phyloP scores from a whole-genome alignment of 2,888 invertebrate genomes.

The Ariolimax columbianus region DNA sequence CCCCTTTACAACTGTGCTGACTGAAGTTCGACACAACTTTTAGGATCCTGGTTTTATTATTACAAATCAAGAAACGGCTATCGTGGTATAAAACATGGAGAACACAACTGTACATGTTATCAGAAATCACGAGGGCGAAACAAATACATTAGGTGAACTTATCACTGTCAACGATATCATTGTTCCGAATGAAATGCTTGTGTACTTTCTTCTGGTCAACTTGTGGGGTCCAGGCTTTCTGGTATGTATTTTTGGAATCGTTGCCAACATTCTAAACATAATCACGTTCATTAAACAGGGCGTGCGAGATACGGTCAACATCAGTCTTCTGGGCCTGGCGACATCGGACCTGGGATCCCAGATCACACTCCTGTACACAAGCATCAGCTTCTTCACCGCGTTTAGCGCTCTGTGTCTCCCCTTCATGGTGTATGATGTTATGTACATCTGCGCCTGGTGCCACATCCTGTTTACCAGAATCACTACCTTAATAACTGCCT shows the following conservation, averaged over 20 bases:
- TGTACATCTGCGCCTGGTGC: slow-evolving; percentile 9
- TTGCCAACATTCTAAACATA: slow-evolving; percentile 21
- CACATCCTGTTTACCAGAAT: slow-evolving; percentile 12
- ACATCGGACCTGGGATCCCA: slow-evolving; percentile 7
- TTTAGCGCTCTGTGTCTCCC: not conserved
- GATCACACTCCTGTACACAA: not conserved
- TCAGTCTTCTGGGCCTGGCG: slow-evolving; percentile 16
- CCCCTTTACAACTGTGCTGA: too few species aligned
- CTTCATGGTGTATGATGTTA: not conserved
- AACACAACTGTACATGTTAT: too few species aligned
- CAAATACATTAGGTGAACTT: too few species aligned
- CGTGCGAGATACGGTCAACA: slow-evolving; percentile 4
- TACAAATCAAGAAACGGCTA: too few species aligned
- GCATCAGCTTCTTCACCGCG: not conserved
- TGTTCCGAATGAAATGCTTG: not conserved
- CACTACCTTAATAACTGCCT: slow-evolving; percentile 19
- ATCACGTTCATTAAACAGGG: slow-evolving; percentile 25
- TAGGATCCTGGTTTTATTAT: too few species aligned
- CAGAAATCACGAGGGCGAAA: too few species aligned
- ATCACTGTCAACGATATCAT: too few species aligned
- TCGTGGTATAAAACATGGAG: too few species aligned
- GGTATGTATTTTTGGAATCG: not conserved
- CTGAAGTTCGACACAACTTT: too few species aligned
- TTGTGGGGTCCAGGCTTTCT: slow-evolving; percentile 1
- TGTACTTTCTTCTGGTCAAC: slow-evolving; percentile 5